These are phyloP conservation scores for Mus caroli DNA, from an alignment of 2,797 vertebrate genomes.

Conservation along the genomic window DNA sequence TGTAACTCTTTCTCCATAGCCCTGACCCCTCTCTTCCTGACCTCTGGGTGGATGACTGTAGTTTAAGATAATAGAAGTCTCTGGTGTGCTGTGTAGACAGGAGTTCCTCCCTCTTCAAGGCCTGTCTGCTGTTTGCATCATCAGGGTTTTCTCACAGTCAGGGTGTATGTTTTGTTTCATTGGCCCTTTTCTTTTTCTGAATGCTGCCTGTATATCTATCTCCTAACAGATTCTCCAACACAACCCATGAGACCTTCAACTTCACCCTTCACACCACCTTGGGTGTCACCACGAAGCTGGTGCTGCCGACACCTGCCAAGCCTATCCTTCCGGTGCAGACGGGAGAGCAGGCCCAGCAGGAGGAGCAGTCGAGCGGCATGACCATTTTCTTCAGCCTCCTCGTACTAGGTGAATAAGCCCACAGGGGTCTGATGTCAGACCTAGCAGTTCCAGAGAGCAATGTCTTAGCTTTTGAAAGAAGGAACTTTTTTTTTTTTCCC, in stretches of 20 bases:
- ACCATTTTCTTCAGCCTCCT: constrained; percentile 99
- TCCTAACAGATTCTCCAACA: constrained; percentile 90
- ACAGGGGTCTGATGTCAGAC: neutral
- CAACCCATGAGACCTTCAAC: constrained; percentile 91
- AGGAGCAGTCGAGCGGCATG: constrained; percentile 98
- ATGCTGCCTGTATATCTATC: neutral
- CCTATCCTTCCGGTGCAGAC: constrained; percentile 97
- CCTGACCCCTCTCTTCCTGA: neutral
- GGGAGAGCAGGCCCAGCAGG: constrained; percentile 97
- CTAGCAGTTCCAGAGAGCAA: constrained; percentile 8
- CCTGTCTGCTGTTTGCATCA: neutral
- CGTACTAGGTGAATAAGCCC: constrained; percentile 93
- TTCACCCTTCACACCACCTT: constrained; percentile 90
- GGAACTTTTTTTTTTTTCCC: neutral
- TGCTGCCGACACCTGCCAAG: constrained; percentile 93
- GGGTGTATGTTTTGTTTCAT: neutral
- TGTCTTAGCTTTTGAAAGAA: neutral
- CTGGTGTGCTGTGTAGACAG: neutral
- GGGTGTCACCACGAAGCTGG: constrained; percentile 88
- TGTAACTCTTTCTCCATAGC: neutral
- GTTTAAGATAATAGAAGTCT: neutral
- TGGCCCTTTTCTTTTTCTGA: constrained; percentile 35
- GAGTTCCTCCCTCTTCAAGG: neutral
- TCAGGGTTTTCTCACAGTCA: neutral
- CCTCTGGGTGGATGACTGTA: neutral